Conservation (phyloP, 30 jellyfish, hydroid and myxozoan genomes). For the Calvadosia cruxmelitensis region DNA sequence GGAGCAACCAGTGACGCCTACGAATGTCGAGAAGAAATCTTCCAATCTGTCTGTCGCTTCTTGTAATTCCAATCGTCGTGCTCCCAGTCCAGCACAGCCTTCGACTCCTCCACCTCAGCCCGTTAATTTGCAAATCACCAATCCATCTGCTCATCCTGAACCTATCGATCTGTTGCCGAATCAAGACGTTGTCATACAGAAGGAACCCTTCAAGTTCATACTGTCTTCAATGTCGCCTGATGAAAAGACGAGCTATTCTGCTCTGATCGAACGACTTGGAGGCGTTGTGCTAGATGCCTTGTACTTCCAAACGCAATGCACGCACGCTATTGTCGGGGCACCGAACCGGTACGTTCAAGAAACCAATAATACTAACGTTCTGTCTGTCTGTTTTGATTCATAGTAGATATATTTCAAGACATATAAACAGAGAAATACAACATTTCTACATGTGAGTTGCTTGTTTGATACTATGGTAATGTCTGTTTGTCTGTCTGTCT, state of each 20-base stretch:
- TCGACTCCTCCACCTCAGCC: constrained; percentile 22
- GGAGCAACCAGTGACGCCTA: no score
- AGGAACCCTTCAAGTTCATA: constrained; percentile 20
- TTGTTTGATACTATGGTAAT: no score
- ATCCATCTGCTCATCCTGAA: constrained; percentile 19
- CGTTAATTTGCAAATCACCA: background rate
- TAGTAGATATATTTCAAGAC: no score
- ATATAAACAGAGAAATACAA: no score
- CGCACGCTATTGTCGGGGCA: constrained; percentile 82
- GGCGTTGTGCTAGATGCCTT: constrained; percentile 67
- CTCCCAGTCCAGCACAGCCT: background rate
- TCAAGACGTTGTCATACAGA: constrained; percentile 10
- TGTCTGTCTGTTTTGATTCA: no score
- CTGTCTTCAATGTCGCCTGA: constrained; percentile 79
- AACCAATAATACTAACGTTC: no score
- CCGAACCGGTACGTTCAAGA: constrained; percentile 76
- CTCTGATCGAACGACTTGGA: constrained; percentile 76
- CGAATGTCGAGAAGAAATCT: no score
- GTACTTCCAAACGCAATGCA: constrained; percentile 59
- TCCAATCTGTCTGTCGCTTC: no score
- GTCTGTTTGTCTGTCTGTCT: no score
- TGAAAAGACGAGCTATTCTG: constrained; percentile 79
- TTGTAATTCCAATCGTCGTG: no score
- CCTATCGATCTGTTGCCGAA: constrained; percentile 44
- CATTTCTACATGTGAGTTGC: no score